These are phyloP conservation scores for Drosophila testacea DNA, from an alignment of 2,888 invertebrate genomes.

Conservation along the genomic window DNA sequence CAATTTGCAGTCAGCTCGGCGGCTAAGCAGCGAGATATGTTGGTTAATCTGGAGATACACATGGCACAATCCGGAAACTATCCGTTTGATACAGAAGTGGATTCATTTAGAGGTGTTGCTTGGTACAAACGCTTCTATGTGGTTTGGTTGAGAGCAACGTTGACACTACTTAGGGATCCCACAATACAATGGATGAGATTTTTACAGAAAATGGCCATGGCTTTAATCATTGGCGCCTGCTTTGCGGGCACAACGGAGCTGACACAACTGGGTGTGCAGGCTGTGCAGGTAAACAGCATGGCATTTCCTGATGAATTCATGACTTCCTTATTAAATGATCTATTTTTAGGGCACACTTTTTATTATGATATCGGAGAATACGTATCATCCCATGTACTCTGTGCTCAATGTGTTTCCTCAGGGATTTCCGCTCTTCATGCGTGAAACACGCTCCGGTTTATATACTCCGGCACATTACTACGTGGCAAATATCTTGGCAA, in stretches of 20 bases:
- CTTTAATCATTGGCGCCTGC: conserved; percentile 92
- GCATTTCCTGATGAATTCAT: not conserved
- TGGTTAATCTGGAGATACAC: conserved; percentile 90
- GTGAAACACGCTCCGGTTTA: conserved; percentile 93
- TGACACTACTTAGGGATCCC: conserved; percentile 92
- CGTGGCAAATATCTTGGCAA: conserved; percentile 90
- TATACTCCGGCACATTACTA: conserved; percentile 93
- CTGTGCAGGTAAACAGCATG: conserved; percentile 86
- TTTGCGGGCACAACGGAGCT: conserved; percentile 91
- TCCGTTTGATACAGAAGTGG: conserved; percentile 82
- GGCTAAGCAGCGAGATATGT: conserved; percentile 91
- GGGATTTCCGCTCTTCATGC: conserved; percentile 91
- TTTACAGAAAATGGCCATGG: conserved; percentile 92
- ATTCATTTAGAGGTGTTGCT: conserved; percentile 86
- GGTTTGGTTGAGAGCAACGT: conserved; percentile 90
- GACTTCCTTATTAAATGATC: not conserved
- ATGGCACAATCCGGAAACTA: conserved; percentile 87
- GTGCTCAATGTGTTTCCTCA: conserved; percentile 93
- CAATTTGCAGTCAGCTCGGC: conserved; percentile 91
- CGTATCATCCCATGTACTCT: conserved; percentile 96
- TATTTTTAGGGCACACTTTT: conserved; percentile 91
- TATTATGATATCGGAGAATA: conserved; percentile 95
- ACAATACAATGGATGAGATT: conserved; percentile 91
- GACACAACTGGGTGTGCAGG: conserved; percentile 93
- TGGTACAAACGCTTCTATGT: conserved; percentile 91